Conservation (phyloP, 2,797 vertebrate genomes). For the Hypotaenidia okinawae region DNA sequence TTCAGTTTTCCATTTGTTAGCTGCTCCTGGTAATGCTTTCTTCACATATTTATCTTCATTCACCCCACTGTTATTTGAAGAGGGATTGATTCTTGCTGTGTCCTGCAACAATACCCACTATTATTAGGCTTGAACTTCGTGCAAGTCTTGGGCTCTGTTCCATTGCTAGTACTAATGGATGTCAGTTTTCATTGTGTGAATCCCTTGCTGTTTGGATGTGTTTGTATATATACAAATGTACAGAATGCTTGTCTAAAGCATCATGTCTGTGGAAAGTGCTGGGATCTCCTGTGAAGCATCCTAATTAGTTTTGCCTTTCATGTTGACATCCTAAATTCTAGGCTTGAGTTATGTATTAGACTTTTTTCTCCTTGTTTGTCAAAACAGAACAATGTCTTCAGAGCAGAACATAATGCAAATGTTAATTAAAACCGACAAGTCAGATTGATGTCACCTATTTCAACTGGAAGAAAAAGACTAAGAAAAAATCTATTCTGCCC, state of each 20-base stretch:
- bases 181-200: conserved; percentile 21
- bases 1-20: not conserved
- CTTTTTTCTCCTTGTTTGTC: conserved; percentile 2
- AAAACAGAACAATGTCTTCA: conserved; percentile 42
- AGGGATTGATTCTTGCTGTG: not conserved
- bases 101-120: not conserved
- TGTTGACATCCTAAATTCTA: conserved; percentile 38
- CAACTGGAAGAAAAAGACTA: not conserved
- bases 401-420: conserved; percentile 43
- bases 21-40: not conserved
- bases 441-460: conserved; percentile 28
- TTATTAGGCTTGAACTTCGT: not conserved
- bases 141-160: not conserved
- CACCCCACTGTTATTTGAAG: not conserved
- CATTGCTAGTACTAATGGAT: not conserved
- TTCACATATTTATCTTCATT: not conserved
- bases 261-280: conserved; percentile 8
- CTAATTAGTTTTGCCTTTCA: conserved; percentile 59
- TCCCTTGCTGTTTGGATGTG: not conserved
- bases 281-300: conserved; percentile 25
- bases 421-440: conserved; percentile 53
- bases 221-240: not conserved
- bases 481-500: not conserved
- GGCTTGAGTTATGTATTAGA: not conserved
- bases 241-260: conserved; percentile 28